Base-by-base conservation (phyloP, 2,797 vertebrate species). In the Coregonus suidteri region DNA sequence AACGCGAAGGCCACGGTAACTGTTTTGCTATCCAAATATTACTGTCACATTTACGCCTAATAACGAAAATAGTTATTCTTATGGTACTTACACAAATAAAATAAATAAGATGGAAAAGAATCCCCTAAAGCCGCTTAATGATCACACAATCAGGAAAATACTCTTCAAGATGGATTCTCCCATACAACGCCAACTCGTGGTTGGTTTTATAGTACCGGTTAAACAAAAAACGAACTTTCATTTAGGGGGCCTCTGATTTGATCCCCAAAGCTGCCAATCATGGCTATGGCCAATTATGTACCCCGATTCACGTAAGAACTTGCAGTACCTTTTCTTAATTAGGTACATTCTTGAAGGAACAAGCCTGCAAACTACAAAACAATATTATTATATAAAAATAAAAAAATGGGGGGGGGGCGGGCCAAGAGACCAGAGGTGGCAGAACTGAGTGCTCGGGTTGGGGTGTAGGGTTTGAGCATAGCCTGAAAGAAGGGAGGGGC, bases 121-220 rank as follows among this genome's bases (percentile, higher is more conserved):
- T 79, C 51, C 86, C 0, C 53, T 77, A 34, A 85, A 69, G 16
- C 78, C 72, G 83, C 92, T 93, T 91, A 91, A 92, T 91, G 87
- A 81, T 90, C 84, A 86, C 89, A 91, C 91, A 84, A 89, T 86
- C 90, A 89, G 25, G 87, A 92, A 88, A 90, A 91, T 88, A 89
- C 91, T 91, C 93, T 93, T 93, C 93, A 93, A 95, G 93, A 93
- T 94, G 93, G 94, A 93, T 92, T 95, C 94, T 95, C 94, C 93
- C 92, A 93, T 92, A 94, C 92, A 94, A 95, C 94, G 92, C 93
- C 93, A 93, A 95, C 96, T 96, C 95, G 95, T 96, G 96, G 96
- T 95, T 94, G 93, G 81, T 88, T 97, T 97, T 98, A 97, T 97
- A 97, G 78, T 87, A 91, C 94, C 94, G 94, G 94, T 92, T 34